phyloP scores from a whole-genome alignment of 2,113 vertebrate genomes.

The Brachypodius melanocephalos region DNA sequence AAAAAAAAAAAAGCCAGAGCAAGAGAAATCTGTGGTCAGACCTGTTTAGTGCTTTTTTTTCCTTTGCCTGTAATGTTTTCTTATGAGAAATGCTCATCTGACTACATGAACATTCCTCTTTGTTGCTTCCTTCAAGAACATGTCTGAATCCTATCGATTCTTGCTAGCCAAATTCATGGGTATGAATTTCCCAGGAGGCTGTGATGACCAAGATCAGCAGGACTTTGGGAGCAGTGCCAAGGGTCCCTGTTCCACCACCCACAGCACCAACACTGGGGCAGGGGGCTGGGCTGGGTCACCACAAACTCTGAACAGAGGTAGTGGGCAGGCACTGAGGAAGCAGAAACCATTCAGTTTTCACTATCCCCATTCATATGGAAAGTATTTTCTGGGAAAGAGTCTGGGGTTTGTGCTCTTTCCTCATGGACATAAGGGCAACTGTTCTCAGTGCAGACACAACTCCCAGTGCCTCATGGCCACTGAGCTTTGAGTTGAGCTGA shows the following conservation, averaged over 20 bases:
- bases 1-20: neutral
- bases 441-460: rapidly evolving
- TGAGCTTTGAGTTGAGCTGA: neutral
- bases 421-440: neutral
- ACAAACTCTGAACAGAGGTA: neutral
- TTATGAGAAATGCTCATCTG: neutral
- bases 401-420: neutral
- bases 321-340: neutral
- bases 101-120: neutral
- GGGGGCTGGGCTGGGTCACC: neutral
- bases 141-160: neutral
- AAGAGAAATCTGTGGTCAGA: neutral
- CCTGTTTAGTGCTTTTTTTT: neutral
- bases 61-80: neutral
- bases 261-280: rapidly evolving
- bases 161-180: neutral
- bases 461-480: rapidly evolving
- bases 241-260: neutral
- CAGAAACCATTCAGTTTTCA: neutral
- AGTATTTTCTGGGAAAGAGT: neutral
- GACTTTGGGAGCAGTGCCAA: neutral
- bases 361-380: neutral
- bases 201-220: neutral
- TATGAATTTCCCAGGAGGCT: neutral
- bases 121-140: neutral